Percentiles rank a stretch among this genome's conserved stretches.
These are phyloP conservation scores for Psittacula echo DNA, from an alignment of 2,797 vertebrate species.

Conservation along the genomic window DNA sequence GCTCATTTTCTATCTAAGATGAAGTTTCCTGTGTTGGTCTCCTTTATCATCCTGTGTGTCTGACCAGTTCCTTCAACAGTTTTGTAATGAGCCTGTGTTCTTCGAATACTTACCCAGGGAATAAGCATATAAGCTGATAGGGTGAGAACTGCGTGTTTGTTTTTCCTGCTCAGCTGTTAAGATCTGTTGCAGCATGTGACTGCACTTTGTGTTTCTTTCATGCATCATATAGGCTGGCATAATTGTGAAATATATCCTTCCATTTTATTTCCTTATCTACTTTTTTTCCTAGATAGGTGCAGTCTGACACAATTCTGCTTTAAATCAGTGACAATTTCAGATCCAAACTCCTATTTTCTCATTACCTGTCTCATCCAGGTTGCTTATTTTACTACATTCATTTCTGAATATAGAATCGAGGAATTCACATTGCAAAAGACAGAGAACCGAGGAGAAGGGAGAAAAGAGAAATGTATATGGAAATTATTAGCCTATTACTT, in stretches of 20 bases:
- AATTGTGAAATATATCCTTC: neutral
- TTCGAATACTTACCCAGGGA: neutral
- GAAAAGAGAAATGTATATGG: neutral
- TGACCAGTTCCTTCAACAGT: neutral
- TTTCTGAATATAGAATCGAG: neutral
- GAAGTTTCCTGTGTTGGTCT: neutral
- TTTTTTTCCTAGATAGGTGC: neutral
- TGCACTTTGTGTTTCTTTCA: neutral
- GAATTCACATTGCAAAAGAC: neutral
- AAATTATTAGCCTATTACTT: neutral
- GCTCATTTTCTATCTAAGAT: neutral
- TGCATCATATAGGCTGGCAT: neutral
- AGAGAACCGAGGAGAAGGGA: neutral
- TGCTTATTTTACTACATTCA: neutral
- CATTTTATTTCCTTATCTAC: neutral
- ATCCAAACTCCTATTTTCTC: neutral
- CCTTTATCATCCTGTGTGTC: neutral
- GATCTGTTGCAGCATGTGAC: neutral
- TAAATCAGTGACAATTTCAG: neutral
- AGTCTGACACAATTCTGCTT: neutral
- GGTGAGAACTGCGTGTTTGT: neutral
- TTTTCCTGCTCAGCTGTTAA: neutral
- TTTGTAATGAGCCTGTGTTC: conserved; percentile 4
- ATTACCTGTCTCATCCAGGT: neutral
- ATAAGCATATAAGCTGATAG: neutral